A percentile compares a stretch with the other conserved stretches of the same genome.
These are phyloP conservation scores for Masticophis lateralis DNA, from an alignment of 2,797 vertebrate genomes.

Conservation along the genomic window DNA sequence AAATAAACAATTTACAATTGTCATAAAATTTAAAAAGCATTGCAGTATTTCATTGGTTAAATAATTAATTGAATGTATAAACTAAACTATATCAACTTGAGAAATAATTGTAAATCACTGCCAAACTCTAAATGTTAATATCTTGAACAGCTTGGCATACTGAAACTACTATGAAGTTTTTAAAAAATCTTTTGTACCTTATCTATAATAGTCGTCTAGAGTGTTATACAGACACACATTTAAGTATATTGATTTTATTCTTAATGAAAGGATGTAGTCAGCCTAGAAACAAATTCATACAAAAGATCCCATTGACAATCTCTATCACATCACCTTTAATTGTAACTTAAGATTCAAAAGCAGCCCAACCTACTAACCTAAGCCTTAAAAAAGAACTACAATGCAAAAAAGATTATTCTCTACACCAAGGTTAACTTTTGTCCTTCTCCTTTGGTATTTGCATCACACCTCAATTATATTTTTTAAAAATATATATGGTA, in stretches of 20 bases:
- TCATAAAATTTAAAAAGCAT: not conserved
- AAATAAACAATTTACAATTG: not conserved
- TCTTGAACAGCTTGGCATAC: not conserved
- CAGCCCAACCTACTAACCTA: not conserved
- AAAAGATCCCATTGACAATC: not conserved
- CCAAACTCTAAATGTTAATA: not conserved
- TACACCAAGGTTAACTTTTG: not conserved
- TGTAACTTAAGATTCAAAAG: not conserved
- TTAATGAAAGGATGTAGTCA: not conserved
- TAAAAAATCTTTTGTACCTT: not conserved
- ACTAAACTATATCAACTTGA: not conserved
- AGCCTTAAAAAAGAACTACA: not conserved
- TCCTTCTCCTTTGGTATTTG: not conserved
- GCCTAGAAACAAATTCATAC: not conserved
- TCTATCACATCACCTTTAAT: not conserved
- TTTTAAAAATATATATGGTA: not conserved
- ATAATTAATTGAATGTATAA: slow-evolving; percentile 12
- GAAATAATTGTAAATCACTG: not conserved
- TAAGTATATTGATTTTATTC: not conserved
- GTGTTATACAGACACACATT: not conserved
- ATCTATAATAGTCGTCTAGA: not conserved
- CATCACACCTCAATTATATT: not conserved
- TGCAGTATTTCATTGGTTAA: not conserved
- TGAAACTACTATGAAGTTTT: not conserved
- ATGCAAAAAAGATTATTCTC: not conserved